Evolutionary conservation across 1,140 invertebrate species (phyloP).

Genomic region (Leptinotarsa texana): DNA sequence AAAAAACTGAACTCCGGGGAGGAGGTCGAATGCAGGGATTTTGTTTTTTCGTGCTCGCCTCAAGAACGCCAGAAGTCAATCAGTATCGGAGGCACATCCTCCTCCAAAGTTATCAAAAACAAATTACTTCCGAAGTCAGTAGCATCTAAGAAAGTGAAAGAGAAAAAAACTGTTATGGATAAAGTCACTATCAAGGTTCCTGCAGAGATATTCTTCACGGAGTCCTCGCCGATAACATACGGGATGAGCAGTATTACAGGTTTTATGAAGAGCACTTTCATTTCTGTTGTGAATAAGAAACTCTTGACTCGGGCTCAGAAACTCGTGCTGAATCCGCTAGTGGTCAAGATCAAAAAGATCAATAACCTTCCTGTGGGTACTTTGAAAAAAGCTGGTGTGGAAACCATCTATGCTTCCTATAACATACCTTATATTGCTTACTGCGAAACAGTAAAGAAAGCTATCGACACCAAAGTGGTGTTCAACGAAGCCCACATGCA

Average conservation of each 20-base stretch:
- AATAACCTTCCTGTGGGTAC: slow-evolving; percentile 34
- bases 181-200: slow-evolving; percentile 29
- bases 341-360: slow-evolving; percentile 41
- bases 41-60: slow-evolving; percentile 7
- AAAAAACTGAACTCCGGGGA: slow-evolving; percentile 10
- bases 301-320: slow-evolving; percentile 39
- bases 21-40: background rate
- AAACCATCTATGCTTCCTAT: slow-evolving; percentile 32
- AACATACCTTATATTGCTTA: slow-evolving; percentile 34
- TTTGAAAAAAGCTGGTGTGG: slow-evolving; percentile 16
- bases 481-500: slow-evolving; percentile 40
- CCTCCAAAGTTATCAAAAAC: background rate
- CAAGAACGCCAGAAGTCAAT: background rate
- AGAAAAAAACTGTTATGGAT: background rate
- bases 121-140: background rate
- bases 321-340: slow-evolving; percentile 37
- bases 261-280: slow-evolving; percentile 23
- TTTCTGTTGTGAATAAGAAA: slow-evolving; percentile 30
- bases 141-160: background rate
- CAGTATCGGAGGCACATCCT: background rate
- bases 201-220: slow-evolving; percentile 44
- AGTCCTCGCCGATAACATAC: slow-evolving; percentile 31
- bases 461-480: slow-evolving; percentile 26
- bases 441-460: slow-evolving; percentile 33
- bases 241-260: slow-evolving; percentile 15